These are phyloP conservation scores for Caenorhabditis briggsae DNA, from an alignment of 1,140 invertebrate genomes.

Conservation along the genomic window DNA sequence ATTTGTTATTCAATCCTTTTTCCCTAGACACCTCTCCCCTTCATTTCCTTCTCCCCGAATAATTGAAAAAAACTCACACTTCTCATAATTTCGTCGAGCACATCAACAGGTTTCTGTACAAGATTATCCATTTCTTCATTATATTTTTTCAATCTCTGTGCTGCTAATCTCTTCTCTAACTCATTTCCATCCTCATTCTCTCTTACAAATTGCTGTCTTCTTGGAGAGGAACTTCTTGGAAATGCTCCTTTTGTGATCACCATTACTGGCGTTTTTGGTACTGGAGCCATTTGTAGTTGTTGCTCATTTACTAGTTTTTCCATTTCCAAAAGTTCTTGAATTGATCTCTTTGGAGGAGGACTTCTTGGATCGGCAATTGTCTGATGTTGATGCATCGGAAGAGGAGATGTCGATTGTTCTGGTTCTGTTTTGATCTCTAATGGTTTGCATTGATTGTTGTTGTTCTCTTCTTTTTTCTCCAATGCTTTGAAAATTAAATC, in stretches of 20 bases:
- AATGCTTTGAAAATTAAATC: conserved; percentile 49
- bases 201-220: conserved; percentile 38
- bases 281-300: conserved; percentile 18
- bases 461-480: conserved; percentile 44
- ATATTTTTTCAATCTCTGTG: conserved; percentile 40
- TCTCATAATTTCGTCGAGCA: conserved; percentile 26
- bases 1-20: conserved; percentile 43
- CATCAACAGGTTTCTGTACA: conserved; percentile 9
- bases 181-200: conserved; percentile 49
- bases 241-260: conserved; percentile 41
- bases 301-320: conserved; percentile 15
- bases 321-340: conserved; percentile 18
- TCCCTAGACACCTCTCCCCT: not conserved
- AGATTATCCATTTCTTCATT: conserved; percentile 34
- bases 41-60: not conserved
- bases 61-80: conserved; percentile 16
- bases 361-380: conserved; percentile 19
- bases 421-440: conserved; percentile 27
- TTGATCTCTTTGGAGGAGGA: conserved; percentile 37
- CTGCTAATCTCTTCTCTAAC: conserved; percentile 27
- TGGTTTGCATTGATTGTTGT: conserved; percentile 30
- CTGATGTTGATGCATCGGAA: conserved; percentile 41
- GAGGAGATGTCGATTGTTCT: not conserved
- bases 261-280: conserved; percentile 31
- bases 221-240: conserved; percentile 24